phyloP scores from a whole-genome alignment of 2,113 vertebrate genomes.

The Erythrolamprus reginae region DNA sequence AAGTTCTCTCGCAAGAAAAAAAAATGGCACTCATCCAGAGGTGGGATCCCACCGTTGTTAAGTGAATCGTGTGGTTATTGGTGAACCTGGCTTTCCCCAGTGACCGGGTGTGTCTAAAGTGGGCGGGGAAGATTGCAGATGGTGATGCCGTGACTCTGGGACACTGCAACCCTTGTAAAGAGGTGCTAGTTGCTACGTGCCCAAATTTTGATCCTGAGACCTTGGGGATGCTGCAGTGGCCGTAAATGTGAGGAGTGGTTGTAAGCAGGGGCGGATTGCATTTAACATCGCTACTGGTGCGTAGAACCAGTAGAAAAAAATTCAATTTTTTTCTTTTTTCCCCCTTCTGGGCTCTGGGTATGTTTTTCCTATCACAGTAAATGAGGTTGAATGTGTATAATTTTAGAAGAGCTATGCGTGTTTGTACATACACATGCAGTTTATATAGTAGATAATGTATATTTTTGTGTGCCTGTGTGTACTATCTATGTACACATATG shows the following conservation, averaged over 20 bases:
- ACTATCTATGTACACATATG: no score
- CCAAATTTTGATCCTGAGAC: not conserved
- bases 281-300: no score
- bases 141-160: not conserved
- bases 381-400: no score
- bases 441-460: no score
- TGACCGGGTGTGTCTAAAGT: not conserved
- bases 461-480: no score
- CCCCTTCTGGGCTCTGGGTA: no score
- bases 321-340: no score
- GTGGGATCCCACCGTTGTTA: not conserved
- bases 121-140: not conserved
- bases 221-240: not conserved
- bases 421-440: no score
- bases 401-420: no score
- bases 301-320: no score
- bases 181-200: not conserved
- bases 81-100: not conserved
- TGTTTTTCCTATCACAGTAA: no score
- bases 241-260: not conserved
- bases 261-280: no score
- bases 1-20: not conserved
- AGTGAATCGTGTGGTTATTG: not conserved
- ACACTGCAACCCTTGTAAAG: not conserved
- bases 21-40: not conserved